phyloP scores from a whole-genome alignment of 2,797 vertebrate genomes.

The Erethizon dorsatum region DNA sequence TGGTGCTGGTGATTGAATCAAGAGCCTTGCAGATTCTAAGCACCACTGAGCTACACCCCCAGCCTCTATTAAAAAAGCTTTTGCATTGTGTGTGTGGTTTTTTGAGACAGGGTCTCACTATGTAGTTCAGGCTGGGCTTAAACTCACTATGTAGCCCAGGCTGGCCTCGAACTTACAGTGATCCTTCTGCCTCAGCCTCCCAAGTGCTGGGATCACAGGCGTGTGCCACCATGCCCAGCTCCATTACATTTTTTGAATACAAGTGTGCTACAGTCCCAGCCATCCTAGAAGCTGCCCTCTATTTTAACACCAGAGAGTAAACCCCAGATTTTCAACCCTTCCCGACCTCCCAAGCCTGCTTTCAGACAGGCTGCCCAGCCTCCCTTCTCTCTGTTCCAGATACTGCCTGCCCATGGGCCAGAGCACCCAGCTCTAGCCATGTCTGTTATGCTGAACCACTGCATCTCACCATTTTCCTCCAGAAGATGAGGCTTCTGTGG shows the following conservation, averaged over 20 bases:
- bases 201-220: not conserved
- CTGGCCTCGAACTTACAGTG: not conserved
- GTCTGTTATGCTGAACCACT: not conserved
- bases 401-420: not conserved
- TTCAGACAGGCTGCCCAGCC: not conserved
- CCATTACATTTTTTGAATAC: not conserved
- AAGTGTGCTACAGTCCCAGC: not conserved
- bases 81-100: not conserved
- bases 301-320: not conserved
- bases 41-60: not conserved
- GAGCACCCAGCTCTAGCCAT: not conserved
- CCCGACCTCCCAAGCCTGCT: not conserved
- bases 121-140: not conserved
- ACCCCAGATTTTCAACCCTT: not conserved
- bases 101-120: not conserved
- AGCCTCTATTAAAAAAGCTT: not conserved
- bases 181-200: not conserved
- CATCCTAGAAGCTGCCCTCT: not conserved
- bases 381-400: not conserved
- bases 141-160: too few species aligned
- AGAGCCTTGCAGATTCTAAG: not conserved
- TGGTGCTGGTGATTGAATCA: not conserved
- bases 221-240: not conserved
- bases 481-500: conserved; percentile 73
- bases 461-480: conserved; percentile 80